A percentile compares a stretch with the other conserved stretches of the same genome.
Conservation (phyloP, 2,888 invertebrate species). For the Pardosa pseudoannulata region DNA sequence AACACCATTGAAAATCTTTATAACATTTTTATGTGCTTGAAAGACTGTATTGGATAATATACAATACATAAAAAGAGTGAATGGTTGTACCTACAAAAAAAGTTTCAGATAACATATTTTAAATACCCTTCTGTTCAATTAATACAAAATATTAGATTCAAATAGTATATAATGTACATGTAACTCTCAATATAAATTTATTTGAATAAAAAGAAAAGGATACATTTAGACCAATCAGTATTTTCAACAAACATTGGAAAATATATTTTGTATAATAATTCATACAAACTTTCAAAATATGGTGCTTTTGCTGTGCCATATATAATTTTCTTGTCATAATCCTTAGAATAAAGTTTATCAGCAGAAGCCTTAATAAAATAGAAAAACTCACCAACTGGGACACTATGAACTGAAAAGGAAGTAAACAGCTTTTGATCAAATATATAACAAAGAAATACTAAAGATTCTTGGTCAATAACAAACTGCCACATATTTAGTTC, state of each 20-base stretch:
- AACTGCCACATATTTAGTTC: slow-evolving; percentile 53
- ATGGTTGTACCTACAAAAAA: too few species aligned
- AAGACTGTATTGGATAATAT: too few species aligned
- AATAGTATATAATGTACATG: too few species aligned
- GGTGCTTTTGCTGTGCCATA: slow-evolving; percentile 42
- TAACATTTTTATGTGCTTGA: too few species aligned
- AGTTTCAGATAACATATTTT: too few species aligned
- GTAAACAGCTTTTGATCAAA: background rate
- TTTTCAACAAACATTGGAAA: slow-evolving; percentile 48
- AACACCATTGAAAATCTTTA: too few species aligned
- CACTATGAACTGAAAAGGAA: slow-evolving; percentile 27
- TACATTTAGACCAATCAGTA: slow-evolving; percentile 59
- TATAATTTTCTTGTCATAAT: slow-evolving; percentile 33
- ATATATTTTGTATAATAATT: slow-evolving; percentile 29
- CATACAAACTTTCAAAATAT: slow-evolving; percentile 51
- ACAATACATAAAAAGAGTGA: too few species aligned
- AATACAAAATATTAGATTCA: too few species aligned
- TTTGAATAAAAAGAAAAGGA: slow-evolving; percentile 60
- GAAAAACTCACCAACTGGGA: slow-evolving; percentile 24
- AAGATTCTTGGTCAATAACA: slow-evolving; percentile 48
- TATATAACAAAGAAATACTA: slow-evolving; percentile 33
- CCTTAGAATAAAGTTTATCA: slow-evolving; percentile 29
- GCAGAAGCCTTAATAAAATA: slow-evolving; percentile 47
- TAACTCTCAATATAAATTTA: too few species aligned
- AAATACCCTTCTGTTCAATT: too few species aligned